Evolutionary conservation across 2,797 vertebrate genomes (phyloP), one percentile per base, ranked within the genome.

Genomic region (Cetoscarus ocellatus): DNA sequence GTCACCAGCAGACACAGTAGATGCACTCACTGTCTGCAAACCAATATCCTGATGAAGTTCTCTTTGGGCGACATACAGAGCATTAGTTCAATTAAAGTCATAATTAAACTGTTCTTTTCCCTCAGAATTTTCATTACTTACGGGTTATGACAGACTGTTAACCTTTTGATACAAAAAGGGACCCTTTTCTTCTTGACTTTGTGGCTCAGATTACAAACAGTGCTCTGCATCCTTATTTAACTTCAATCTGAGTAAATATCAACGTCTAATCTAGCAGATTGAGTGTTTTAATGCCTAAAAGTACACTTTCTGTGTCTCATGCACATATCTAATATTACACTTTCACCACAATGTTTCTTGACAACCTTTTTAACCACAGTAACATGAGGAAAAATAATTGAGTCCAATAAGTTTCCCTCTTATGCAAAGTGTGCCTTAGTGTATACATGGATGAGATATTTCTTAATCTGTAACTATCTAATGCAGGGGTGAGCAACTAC

Each of bases 21-120:
- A 48, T 42, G 42, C 56, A 45, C 67, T 53, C 59, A 61, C 57
- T 48, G 73, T 64, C 61, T 77, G 72, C 70, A 85, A 84, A 81
- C 77, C 68, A 76, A 67, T 73, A 75, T 73, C 60, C 70, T 50
- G 65, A 62, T 70, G 55, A 61, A 38, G 19, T 67, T 47, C 34
- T 77, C 61, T 55, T 19, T 63, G 57, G 45, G 55, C 35, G 27
- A 69, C 44, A 50, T 63, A 60, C 55, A 27, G 64, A 63, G 52
- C 55, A 59, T 61, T 65, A n/a, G 51, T 58, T 65, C 48, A 53
- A 72, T 66, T 54, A 76, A 53, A 49, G 4, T 39, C 19, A 44
- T 59, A 40, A 49, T 49, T 50, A 1, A 27, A 50, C 36, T 18
- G 18, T 8, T 35, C n/a, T 62, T 48, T 7, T 36, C 53, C 17